A percentile compares a stretch with the other conserved stretches of the same genome.
Evolutionary conservation across 23 tunicate genomes (phyloP).

Genomic region (Corella eumyota): DNA sequence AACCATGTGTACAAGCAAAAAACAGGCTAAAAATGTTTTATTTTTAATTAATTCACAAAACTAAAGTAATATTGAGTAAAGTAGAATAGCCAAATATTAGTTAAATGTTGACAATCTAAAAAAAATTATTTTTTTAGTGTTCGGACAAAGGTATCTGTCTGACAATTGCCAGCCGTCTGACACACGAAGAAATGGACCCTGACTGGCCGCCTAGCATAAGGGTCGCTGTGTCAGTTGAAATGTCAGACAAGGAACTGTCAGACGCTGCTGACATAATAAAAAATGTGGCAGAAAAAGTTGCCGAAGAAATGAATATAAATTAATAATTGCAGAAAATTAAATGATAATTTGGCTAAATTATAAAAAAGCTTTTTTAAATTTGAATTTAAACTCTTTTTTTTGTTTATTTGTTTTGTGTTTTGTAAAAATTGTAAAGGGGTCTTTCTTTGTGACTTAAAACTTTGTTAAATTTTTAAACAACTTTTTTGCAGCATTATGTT

Average conservation of each 20-base stretch:
- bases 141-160: slow-evolving; percentile 41
- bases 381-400: too few species aligned
- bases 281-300: background rate
- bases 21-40: too few species aligned
- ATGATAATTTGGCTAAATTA: background rate
- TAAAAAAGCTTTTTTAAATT: background rate
- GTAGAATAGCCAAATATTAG: too few species aligned
- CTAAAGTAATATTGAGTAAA: too few species aligned
- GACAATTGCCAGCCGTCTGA: slow-evolving; percentile 34
- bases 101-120: too few species aligned
- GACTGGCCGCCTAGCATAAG: slow-evolving; percentile 48
- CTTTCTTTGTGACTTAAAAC: too few species aligned
- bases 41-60: too few species aligned
- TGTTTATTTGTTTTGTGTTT: background rate
- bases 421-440: background rate
- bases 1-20: too few species aligned
- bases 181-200: slow-evolving; percentile 25
- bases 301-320: too few species aligned
- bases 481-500: too few species aligned
- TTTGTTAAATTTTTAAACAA: too few species aligned
- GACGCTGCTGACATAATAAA: slow-evolving; percentile 32
- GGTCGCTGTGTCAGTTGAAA: slow-evolving; percentile 52
- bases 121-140: too few species aligned
- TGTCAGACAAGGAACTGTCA: slow-evolving; percentile 46
- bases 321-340: background rate